Base-by-base conservation (phyloP, 1,140 invertebrate genomes). In the Leptinotarsa lineolata region DNA sequence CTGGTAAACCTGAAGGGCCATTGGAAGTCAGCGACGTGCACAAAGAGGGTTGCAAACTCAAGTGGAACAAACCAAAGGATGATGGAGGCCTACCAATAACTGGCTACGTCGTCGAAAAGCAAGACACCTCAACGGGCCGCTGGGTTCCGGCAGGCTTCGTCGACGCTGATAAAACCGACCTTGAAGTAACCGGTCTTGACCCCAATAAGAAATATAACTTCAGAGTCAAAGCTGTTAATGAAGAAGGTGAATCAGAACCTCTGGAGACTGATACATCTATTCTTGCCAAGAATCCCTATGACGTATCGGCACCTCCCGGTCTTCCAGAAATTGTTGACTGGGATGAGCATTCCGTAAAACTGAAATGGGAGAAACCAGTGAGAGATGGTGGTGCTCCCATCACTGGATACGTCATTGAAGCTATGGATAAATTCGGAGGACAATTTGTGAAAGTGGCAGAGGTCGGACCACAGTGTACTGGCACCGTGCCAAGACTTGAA, bases 311-410 rank as follows among this genome's bases (percentile, higher is more conserved):
- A 44, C 89, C 95, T 46, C 97, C 98, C 74, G 95, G 94, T 60
- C 86, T 98, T 44, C 95, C 98, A 15, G 95, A 97, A 84, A 94
- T 99, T 72, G 89, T 93, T 71, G 96, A 98, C 83, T 99, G 93
- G 90, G 94, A 97, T 82, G 94, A 96, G 82, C 93, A 95, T 81
- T 94, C 93, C 77, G 96, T 95, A 0, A 94, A 96, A 84, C 87
- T 99, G 0, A 96, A 97, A 82, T 99, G 98, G 98, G 97, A 99
- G 77, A 92, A 92, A 69, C 98, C 98, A 18, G 90, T 95, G 73
- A 89, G 94, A 80, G 97, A 99, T 88, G 97, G 97, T 46, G 98
- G 98, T 13, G 94, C 97, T 58, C 95, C 96, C 5, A 97, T 99
- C 78, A 96, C 93, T 8, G 93, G 95, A 78, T 99, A 99, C 82